Conservation (phyloP, 1,140 invertebrate genomes). For the Hesperophylax magnus region DNA sequence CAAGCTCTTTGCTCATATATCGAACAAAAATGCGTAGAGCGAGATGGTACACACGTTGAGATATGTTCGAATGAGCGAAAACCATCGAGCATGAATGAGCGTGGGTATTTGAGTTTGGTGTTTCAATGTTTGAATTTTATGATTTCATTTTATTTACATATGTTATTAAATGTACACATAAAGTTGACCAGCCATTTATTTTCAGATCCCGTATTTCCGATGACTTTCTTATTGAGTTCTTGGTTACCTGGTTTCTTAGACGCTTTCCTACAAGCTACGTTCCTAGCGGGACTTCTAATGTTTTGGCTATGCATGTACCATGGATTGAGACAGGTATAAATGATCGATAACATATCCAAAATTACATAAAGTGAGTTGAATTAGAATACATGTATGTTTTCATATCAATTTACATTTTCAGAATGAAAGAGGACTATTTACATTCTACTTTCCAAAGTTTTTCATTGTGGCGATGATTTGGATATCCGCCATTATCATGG, state of each 20-base stretch:
- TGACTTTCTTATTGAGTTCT: conserved; percentile 91
- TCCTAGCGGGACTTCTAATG: conserved; percentile 88
- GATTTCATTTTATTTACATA: background rate
- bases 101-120: no score
- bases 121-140: background rate
- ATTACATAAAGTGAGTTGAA: no score
- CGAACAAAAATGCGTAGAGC: no score
- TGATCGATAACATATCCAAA: no score
- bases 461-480: conserved; percentile 90
- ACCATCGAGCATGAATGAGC: no score
- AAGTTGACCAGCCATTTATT: conserved; percentile 34
- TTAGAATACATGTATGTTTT: no score
- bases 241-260: conserved; percentile 94
- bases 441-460: conserved; percentile 94
- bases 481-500: conserved; percentile 87
- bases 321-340: conserved; percentile 87
- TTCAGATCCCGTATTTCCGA: conserved; percentile 93
- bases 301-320: conserved; percentile 98
- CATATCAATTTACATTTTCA: conserved; percentile 64
- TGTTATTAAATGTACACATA: background rate
- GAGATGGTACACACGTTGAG: no score
- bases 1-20: no score
- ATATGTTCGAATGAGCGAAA: no score
- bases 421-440: conserved; percentile 88
- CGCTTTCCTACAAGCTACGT: conserved; percentile 91